Evolutionary conservation across 2,113 vertebrate genomes (phyloP), one percentile per base, ranked within the genome.

Genomic region (Poeciliopsis prolifica): DNA sequence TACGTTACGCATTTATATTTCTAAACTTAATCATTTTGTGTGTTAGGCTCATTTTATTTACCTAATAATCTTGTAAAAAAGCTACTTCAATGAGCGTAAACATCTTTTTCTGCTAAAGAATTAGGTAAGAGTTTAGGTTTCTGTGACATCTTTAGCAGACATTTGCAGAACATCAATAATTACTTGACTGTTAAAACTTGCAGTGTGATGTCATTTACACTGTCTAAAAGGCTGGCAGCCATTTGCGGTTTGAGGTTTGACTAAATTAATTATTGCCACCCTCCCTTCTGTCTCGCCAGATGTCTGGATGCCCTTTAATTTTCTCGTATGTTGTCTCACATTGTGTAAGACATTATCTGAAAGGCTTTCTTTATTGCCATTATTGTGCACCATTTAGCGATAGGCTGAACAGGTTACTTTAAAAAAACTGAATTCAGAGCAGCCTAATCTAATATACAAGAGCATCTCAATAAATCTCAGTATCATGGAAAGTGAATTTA

Each of bases 231-330:
- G 72, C 70, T 86, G 83, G 65, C 63, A 82, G 79, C 80, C 85
- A 89, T 87, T 86, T 89, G 85, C 70, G 73, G 69, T 74, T 83
- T 77, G 78, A 78, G 79, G 75, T 81, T 78, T 78, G 69, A 87
- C n/a, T 4, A 86, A 91, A 90, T 87, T 68, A 87, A 89, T 87
- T 83, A 90, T 90, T 88, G 69, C 84, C 74, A 75, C n/a, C 71
- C 70, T 78, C 83, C 78, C 71, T 71, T 91, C 83, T 90, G 85
- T 85, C 84, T 86, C 84, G 88, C 84, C 87, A 89, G 88, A 89
- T 88, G 86, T 67, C 79, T 73, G 51, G 75, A 63, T 89, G 75
- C 68, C 84, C 85, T 90, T 87, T 83, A 69, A 82, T 87, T 87
- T 81, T 78, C 51, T 80, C 65, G 70, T 44, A 65, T 44, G 78